Evolutionary conservation across 2,888 invertebrate species (phyloP).

Genomic region (Hyles lineata): DNA sequence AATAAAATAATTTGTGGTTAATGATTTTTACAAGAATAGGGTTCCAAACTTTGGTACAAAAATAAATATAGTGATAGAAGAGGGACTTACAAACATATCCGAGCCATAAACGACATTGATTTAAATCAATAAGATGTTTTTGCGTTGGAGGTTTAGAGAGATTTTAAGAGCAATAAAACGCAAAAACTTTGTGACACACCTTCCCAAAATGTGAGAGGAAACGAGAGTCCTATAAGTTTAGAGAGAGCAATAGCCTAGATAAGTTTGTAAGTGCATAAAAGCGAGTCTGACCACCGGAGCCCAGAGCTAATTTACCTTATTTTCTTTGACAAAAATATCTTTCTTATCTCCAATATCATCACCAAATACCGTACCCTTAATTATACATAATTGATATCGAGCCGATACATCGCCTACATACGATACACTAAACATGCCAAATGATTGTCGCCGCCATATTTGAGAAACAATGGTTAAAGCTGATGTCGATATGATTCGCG

Average conservation of each 20-base stretch:
- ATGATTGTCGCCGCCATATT: conserved; percentile 32
- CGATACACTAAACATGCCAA: conserved; percentile 45
- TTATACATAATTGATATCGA: conserved; percentile 77
- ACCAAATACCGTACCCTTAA: conserved; percentile 66
- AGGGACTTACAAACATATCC: conserved; percentile 43
- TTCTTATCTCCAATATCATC: conserved; percentile 67
- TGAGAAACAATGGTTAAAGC: conserved; percentile 15
- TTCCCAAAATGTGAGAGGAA: too few relatives aligned
- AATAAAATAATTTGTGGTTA: conserved; percentile 52
- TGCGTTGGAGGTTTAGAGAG: too few relatives aligned
- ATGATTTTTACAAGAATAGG: conserved; percentile 38
- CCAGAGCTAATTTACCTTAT: conserved; percentile 72
- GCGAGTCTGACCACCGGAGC: conserved; percentile 74
- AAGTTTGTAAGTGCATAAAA: conserved; percentile 13
- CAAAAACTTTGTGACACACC: too few relatives aligned
- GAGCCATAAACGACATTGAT: conserved; percentile 30
- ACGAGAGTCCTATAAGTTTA: not conserved
- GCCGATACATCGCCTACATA: conserved; percentile 64
- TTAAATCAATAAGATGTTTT: not conserved
- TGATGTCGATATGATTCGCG: not conserved
- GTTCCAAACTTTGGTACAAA: conserved; percentile 48
- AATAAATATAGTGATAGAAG: conserved; percentile 49
- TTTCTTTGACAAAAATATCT: conserved; percentile 82
- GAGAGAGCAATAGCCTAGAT: not conserved
- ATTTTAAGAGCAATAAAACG: too few relatives aligned